Evolutionary conservation across 2,888 invertebrate species (phyloP).

Genomic region (Noctua janthe): DNA sequence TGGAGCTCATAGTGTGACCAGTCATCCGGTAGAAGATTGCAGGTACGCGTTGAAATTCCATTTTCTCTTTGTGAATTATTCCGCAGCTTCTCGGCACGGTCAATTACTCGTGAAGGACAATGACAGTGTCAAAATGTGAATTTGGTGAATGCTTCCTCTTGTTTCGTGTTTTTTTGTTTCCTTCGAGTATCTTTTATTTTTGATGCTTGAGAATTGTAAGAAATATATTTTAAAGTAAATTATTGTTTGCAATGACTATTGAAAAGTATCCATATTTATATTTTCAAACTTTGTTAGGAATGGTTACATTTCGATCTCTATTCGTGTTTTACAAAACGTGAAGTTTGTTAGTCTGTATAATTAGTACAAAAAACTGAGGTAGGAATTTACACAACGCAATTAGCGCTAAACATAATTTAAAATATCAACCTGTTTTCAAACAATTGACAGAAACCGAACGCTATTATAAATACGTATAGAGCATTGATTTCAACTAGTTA

Average conservation of each 20-base stretch:
- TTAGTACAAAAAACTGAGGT: background rate
- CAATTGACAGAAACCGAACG: background rate
- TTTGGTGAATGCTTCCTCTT: slow-evolving; percentile 26
- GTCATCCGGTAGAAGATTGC: slow-evolving; percentile 74
- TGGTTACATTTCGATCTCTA: background rate
- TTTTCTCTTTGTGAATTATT: slow-evolving; percentile 66
- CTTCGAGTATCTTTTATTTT: background rate
- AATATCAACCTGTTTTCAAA: background rate
- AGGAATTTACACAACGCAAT: background rate
- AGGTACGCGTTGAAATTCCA: slow-evolving; percentile 63
- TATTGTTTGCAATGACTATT: background rate
- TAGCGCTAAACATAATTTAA: background rate
- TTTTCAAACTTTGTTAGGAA: background rate
- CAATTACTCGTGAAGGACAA: slow-evolving; percentile 60
- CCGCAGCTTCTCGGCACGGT: slow-evolving; percentile 42
- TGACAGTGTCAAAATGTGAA: slow-evolving; percentile 51
- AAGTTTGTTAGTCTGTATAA: background rate
- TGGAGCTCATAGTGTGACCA: slow-evolving; percentile 74
- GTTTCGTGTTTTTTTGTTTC: slow-evolving; percentile 19
- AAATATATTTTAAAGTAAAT: background rate
- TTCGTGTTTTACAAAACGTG: background rate
- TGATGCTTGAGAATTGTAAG: background rate
- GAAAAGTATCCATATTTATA: background rate
- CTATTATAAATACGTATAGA: background rate
- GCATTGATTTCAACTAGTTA: background rate